These are phyloP conservation scores for Dolichopus griseipennis DNA, from an alignment of 2,888 invertebrate species.

Conservation along the genomic window DNA sequence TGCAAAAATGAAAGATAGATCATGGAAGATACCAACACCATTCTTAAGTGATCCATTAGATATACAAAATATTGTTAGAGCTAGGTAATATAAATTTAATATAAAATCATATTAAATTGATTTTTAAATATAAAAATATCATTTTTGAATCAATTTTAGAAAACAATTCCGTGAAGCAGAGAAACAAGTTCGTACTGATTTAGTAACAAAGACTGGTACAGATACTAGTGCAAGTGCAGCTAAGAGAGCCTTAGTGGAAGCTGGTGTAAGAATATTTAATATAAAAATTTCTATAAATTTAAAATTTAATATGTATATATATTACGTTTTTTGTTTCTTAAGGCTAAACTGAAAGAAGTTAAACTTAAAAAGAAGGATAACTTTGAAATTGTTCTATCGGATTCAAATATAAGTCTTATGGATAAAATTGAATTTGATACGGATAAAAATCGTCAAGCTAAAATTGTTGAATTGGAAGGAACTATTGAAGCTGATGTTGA, in stretches of 20 bases:
- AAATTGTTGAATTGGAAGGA: slow-evolving; percentile 29
- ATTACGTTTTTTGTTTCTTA: neutral
- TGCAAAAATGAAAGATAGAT: slow-evolving; percentile 36
- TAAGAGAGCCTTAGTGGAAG: slow-evolving; percentile 25
- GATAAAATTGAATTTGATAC: neutral
- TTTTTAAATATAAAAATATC: slow-evolving; percentile 2
- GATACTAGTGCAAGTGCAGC: neutral
- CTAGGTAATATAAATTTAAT: slow-evolving; percentile 29
- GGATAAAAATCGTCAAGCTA: slow-evolving; percentile 26
- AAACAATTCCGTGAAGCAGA: slow-evolving; percentile 38
- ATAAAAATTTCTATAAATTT: neutral
- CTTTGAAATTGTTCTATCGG: neutral
- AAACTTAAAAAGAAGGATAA: neutral
- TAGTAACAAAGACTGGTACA: slow-evolving; percentile 26
- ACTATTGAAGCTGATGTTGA: slow-evolving; percentile 34
- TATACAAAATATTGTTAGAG: slow-evolving; percentile 33
- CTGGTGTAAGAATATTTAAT: slow-evolving; percentile 12
- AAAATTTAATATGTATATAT: neutral
- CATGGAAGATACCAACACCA: slow-evolving; percentile 29
- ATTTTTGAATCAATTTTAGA: slow-evolving; percentile 18
- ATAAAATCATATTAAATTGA: too few relatives aligned
- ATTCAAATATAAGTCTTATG: neutral
- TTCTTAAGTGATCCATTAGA: slow-evolving; percentile 36
- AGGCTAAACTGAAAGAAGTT: slow-evolving; percentile 12
- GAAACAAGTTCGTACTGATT: slow-evolving; percentile 31